Percentiles rank a stretch among this genome's conserved stretches.
These are phyloP conservation scores for Lasaia peninsularis DNA, from an alignment of 1,140 invertebrate genomes.

Conservation along the genomic window DNA sequence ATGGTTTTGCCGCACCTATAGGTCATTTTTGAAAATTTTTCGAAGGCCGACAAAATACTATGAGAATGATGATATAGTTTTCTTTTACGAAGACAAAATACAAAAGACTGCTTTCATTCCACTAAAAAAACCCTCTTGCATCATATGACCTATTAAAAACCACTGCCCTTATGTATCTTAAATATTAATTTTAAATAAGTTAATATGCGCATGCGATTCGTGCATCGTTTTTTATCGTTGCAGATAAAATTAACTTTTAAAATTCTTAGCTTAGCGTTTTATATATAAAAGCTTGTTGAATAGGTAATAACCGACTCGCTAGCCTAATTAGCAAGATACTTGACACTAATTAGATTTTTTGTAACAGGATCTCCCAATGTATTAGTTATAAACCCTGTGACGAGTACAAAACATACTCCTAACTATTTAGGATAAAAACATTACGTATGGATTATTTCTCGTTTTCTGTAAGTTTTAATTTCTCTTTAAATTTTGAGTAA, in stretches of 20 bases:
- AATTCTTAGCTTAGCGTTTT: conserved; percentile 11
- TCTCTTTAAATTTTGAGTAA: too few relatives aligned
- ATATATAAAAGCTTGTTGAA: conserved; percentile 12
- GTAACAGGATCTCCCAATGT: neutral
- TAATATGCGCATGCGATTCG: neutral
- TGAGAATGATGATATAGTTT: too few relatives aligned
- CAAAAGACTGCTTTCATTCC: neutral
- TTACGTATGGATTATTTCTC: neutral
- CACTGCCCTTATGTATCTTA: neutral
- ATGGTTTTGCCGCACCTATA: neutral
- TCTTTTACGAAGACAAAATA: neutral
- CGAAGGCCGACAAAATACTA: neutral
- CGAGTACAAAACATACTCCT: neutral
- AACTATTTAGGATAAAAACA: neutral
- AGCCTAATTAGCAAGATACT: conserved; percentile 7
- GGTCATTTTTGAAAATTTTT: neutral
- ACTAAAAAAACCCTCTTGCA: neutral
- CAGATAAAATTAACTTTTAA: conserved; percentile 1
- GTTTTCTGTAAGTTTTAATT: neutral
- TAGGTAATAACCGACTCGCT: conserved; percentile 2
- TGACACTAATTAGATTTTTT: conserved; percentile 4
- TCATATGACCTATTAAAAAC: conserved; percentile 5
- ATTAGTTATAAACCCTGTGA: neutral
- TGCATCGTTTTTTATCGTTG: conserved; percentile 1
- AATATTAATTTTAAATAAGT: neutral